Percentiles rank a stretch among this genome's conserved stretches.
These are phyloP conservation scores for Megaceryle maxima DNA, from an alignment of 2,113 vertebrate species.

Conservation along the genomic window DNA sequence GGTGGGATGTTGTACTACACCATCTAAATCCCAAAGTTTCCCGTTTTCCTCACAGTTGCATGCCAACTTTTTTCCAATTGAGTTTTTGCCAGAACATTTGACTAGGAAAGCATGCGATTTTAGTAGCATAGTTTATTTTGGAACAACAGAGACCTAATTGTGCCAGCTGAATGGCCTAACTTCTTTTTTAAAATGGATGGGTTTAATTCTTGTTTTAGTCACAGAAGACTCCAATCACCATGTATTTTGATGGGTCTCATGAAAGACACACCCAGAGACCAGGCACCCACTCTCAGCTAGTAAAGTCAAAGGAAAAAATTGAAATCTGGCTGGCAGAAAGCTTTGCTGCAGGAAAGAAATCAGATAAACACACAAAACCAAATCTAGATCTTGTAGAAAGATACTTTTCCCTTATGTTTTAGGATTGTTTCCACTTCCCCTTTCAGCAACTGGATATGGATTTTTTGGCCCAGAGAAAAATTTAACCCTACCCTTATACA, in stretches of 20 bases:
- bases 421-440: background rate
- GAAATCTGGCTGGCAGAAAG: background rate
- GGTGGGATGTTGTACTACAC: accelerated
- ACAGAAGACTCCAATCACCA: background rate
- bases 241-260: background rate
- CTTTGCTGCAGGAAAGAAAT: background rate
- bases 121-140: constrained; percentile 6
- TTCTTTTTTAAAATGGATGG: background rate
- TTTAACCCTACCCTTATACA: background rate
- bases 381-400: background rate
- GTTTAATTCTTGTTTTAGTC: background rate
- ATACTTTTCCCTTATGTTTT: background rate
- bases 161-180: background rate
- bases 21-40: background rate
- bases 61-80: background rate
- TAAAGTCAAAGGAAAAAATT: background rate
- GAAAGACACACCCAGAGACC: background rate
- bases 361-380: background rate
- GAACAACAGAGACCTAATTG: constrained; percentile 4
- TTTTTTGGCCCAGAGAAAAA: background rate
- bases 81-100: background rate
- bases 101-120: background rate
- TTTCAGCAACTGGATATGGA: constrained; percentile 3
- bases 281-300: background rate
- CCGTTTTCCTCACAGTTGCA: background rate